Conservation (phyloP, 2,888 invertebrate genomes). For the Gari tellinella region DNA sequence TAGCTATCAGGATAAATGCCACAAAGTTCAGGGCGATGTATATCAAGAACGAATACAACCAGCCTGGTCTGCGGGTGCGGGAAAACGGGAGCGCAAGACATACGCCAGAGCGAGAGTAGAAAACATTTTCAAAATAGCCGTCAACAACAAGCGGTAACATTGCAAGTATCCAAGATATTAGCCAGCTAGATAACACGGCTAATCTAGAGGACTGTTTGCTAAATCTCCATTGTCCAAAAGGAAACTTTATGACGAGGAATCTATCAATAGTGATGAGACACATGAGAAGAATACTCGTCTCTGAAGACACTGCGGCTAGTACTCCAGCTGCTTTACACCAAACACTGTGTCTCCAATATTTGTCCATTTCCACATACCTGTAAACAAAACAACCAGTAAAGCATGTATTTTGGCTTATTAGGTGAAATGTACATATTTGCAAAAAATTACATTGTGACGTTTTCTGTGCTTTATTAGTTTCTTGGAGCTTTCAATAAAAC, state of each 20-base stretch:
- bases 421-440: no score
- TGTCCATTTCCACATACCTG: slow-evolving; percentile 62
- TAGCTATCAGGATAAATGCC: no score
- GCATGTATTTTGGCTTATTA: background rate
- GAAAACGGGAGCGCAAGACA: slow-evolving; percentile 83
- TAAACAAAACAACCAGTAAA: no score
- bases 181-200: slow-evolving; percentile 74
- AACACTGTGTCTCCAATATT: slow-evolving; percentile 58
- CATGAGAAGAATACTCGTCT: slow-evolving; percentile 87
- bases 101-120: slow-evolving; percentile 78
- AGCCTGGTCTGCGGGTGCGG: slow-evolving; percentile 78
- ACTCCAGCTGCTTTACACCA: slow-evolving; percentile 65
- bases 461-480: no score
- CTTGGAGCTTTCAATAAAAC: no score
- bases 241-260: slow-evolving; percentile 87
- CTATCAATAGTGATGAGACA: no score
- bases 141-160: slow-evolving; percentile 75
- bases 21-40: no score
- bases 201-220: slow-evolving; percentile 70
- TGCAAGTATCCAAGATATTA: slow-evolving; percentile 69
- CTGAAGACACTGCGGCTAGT: slow-evolving; percentile 85
- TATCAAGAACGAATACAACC: slow-evolving; percentile 81
- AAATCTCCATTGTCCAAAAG: no score
- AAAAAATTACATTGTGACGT: no score
- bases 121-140: slow-evolving; percentile 76